Conservation (phyloP, 2,797 vertebrate genomes). For the Enoplosus armatus region DNA sequence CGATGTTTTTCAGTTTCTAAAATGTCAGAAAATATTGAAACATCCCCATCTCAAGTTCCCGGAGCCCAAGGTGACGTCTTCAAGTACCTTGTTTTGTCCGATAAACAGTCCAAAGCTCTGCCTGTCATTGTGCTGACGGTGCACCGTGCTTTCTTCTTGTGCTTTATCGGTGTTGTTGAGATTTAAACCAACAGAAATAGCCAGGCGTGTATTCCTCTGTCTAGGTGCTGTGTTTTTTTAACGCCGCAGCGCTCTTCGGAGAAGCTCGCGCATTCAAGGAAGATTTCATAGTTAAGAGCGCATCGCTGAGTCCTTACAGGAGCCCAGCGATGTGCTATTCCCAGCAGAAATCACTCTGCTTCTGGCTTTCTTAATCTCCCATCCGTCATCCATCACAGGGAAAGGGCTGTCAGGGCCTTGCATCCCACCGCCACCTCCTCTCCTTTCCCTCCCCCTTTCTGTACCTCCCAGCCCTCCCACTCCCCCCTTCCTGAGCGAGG, state of each 20-base stretch:
- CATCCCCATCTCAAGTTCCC: no score
- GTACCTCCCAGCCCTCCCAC: neutral
- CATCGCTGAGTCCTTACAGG: slow-evolving; percentile 27
- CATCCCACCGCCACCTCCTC: slow-evolving; percentile 9
- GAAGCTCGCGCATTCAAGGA: neutral
- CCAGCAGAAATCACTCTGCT: slow-evolving; percentile 52
- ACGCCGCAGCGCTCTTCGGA: neutral
- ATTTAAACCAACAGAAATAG: slow-evolving; percentile 15
- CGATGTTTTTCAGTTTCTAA: neutral
- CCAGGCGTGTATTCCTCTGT: neutral
- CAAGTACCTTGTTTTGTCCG: neutral
- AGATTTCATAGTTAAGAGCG: slow-evolving; percentile 17
- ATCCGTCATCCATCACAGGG: slow-evolving; percentile 55
- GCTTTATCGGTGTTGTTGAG: neutral
- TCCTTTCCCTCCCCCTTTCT: slow-evolving; percentile 57
- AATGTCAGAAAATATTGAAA: neutral
- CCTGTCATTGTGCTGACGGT: neutral
- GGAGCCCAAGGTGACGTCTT: neutral
- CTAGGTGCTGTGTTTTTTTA: neutral
- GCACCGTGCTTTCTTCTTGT: neutral
- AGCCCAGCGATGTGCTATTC: slow-evolving; percentile 20
- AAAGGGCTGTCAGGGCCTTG: slow-evolving; percentile 51
- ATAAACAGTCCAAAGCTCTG: neutral
- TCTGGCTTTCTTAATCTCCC: slow-evolving; percentile 57
- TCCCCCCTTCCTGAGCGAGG: slow-evolving; percentile 15